Base-by-base conservation (phyloP, 1,140 invertebrate genomes). In the Drosophila ercepeae region DNA sequence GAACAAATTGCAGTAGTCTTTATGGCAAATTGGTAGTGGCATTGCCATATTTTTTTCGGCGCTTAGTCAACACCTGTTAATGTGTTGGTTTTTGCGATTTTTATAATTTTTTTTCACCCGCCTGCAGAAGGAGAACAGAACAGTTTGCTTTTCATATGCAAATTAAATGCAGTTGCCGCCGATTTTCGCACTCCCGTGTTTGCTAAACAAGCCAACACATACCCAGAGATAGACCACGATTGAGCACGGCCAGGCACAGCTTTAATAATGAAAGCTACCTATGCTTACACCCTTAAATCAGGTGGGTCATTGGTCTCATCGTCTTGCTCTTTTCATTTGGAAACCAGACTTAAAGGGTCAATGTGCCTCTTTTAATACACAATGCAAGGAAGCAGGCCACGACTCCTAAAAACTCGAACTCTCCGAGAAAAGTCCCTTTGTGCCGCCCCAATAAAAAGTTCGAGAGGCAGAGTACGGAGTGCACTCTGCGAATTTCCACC, bases 41-140 rank as follows among this genome's bases (percentile, higher is more conserved):
- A 16, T 23, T 25, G 39, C 7, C 14, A 11, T 44, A 21, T 55
- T 39, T 34, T 53, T 60, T 60, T 51, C 68, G 61, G 71, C 63
- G 81, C 82, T 88, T 86, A 86, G 82, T 86, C 81, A 88, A 86
- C 81, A 86, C 81, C 77, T 88, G 81, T 88, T 88, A 88, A 86
- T 86, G 72, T 86, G 65, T 75, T 64, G 65, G 61, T 59, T 52
- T 55, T 23, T 49, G 41, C 49, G 27, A 44, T 63, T 75, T 36
- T 81, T 67, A 52, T 61, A 32, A 29, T 49, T 49, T 55, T 65
- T 61, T 68, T 63, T 64, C 36, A 27, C 46, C 39, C 76, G 64
- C n/a, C 57, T 55, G 51, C 45, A 46, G 34, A 19, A 46, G 27
- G 27, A n/a, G 42, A 45, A 34, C 48, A n/a, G 42, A 45, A 34